These are phyloP conservation scores for Amitus sp. DNA, from an alignment of 2,888 invertebrate species.

Conservation along the genomic window DNA sequence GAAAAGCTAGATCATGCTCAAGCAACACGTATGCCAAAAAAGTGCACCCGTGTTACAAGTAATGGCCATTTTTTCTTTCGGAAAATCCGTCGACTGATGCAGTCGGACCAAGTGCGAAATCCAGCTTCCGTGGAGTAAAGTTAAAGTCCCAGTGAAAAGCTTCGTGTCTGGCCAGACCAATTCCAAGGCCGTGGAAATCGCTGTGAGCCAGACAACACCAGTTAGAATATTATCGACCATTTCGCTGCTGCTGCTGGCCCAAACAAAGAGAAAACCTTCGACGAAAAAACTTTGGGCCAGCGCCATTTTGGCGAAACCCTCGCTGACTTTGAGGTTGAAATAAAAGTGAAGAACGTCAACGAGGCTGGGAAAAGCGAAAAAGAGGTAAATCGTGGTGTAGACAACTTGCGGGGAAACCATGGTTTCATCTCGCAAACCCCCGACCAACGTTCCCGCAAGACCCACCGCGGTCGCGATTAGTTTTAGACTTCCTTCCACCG, in stretches of 20 bases:
- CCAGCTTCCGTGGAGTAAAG: slow-evolving; percentile 57
- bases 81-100: slow-evolving; percentile 35
- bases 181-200: slow-evolving; percentile 50
- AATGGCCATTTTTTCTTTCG: slow-evolving; percentile 40
- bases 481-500: slow-evolving; percentile 56
- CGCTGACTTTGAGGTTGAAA: slow-evolving; percentile 59
- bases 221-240: slow-evolving; percentile 48
- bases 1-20: no score
- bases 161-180: slow-evolving; percentile 57
- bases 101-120: slow-evolving; percentile 56
- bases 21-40: no score
- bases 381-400: slow-evolving; percentile 62
- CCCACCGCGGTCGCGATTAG: slow-evolving; percentile 57
- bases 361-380: slow-evolving; percentile 63
- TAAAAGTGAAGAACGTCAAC: slow-evolving; percentile 63
- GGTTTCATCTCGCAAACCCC: slow-evolving; percentile 46
- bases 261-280: slow-evolving; percentile 61
- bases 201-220: slow-evolving; percentile 52
- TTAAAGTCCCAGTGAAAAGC: slow-evolving; percentile 50
- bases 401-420: slow-evolving; percentile 55
- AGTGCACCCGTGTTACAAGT: no score
- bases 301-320: slow-evolving; percentile 58
- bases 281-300: slow-evolving; percentile 62
- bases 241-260: slow-evolving; percentile 40
- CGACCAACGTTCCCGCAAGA: slow-evolving; percentile 51